Evolutionary conservation across 2,113 vertebrate species (phyloP).

Genomic region (Cygnus atratus): DNA sequence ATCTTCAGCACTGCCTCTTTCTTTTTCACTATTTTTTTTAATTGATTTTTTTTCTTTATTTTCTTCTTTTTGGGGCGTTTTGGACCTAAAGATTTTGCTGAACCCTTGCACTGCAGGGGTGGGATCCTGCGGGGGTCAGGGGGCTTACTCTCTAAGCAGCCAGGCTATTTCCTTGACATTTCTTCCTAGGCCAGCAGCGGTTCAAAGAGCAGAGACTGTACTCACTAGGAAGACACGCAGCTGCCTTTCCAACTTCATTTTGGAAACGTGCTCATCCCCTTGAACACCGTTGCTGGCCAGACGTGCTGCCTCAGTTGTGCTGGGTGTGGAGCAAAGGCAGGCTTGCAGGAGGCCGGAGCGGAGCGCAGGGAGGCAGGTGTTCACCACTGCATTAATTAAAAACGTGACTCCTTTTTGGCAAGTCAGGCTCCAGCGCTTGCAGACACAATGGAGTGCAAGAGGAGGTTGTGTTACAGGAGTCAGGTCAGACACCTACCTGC

Average conservation of each 20-base stretch:
- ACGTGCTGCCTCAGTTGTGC: not conserved
- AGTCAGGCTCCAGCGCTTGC: not conserved
- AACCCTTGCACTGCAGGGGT: constrained; percentile 42
- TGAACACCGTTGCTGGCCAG: not conserved
- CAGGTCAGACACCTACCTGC: not conserved
- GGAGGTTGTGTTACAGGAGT: not conserved
- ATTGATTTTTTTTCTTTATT: too few relatives aligned
- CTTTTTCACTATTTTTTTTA: rapidly evolving
- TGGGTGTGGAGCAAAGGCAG: not conserved
- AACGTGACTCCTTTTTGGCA: not conserved
- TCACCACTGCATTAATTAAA: not conserved
- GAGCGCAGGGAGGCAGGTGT: not conserved
- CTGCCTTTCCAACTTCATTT: not conserved
- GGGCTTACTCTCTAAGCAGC: not conserved
- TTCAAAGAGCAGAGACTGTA: not conserved
- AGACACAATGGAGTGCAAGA: not conserved
- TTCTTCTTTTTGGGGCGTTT: not conserved
- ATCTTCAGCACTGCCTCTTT: constrained; percentile 55
- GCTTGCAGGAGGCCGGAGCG: not conserved
- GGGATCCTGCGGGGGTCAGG: constrained; percentile 30
- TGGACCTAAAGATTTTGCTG: not conserved
- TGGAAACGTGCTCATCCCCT: not conserved
- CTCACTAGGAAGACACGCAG: not conserved
- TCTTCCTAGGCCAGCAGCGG: not conserved
- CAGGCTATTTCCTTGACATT: not conserved